Percentiles rank a stretch among this genome's conserved stretches.
These are phyloP conservation scores for Cataglyphis rosenhaueri DNA, from an alignment of 2,888 invertebrate species.

Conservation along the genomic window DNA sequence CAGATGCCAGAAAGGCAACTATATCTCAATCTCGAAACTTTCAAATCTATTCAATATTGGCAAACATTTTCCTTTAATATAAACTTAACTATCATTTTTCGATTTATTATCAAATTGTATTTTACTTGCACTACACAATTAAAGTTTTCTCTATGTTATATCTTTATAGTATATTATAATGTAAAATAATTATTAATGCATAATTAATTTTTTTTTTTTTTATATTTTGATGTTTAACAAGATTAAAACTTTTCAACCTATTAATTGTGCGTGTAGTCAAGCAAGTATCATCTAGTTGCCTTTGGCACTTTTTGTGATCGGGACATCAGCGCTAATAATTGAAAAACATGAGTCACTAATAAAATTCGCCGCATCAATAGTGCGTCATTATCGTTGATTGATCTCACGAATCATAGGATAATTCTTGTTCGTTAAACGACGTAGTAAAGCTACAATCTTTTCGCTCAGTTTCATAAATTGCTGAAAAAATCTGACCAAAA, in stretches of 20 bases:
- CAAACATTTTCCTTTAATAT: background rate
- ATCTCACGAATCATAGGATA: slow-evolving; percentile 6
- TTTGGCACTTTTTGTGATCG: slow-evolving; percentile 16
- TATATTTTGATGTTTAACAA: background rate
- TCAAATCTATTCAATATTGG: slow-evolving; percentile 5
- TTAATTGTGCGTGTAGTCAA: background rate
- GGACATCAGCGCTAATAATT: slow-evolving; percentile 35
- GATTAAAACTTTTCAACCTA: background rate
- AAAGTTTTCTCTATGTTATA: background rate
- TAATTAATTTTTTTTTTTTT: background rate
- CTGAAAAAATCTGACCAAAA: background rate
- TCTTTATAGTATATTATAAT: background rate
- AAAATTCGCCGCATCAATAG: slow-evolving; percentile 27
- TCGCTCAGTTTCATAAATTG: background rate
- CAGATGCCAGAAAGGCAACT: background rate
- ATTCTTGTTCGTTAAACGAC: slow-evolving; percentile 18
- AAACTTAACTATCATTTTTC: background rate
- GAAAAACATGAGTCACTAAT: slow-evolving; percentile 47
- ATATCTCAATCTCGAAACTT: background rate
- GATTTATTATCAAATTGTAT: background rate
- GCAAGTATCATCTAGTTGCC: background rate
- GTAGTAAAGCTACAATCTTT: background rate
- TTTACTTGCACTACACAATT: background rate
- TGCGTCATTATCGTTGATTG: slow-evolving; percentile 36
- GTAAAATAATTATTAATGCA: background rate